Conservation (phyloP, 2,113 vertebrate genomes). For the Gorilla gorilla region DNA sequence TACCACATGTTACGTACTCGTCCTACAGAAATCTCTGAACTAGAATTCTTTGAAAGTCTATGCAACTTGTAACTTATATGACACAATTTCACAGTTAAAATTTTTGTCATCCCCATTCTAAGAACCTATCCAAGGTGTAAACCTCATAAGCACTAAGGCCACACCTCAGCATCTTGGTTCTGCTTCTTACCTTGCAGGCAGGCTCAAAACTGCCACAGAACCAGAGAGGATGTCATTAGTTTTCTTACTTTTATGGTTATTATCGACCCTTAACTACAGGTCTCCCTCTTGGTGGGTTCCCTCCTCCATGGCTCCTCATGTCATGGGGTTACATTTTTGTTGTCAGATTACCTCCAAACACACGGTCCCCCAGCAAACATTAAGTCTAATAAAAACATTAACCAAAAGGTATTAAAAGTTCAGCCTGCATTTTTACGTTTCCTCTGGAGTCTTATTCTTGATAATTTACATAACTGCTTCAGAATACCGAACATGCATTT, state of each 20-base stretch:
- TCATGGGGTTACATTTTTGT: not conserved
- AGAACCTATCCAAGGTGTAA: not conserved
- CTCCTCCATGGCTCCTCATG: not conserved
- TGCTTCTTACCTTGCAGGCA: not conserved
- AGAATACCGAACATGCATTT: slow-evolving; percentile 65
- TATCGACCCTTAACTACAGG: not conserved
- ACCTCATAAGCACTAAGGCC: not conserved
- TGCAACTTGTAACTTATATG: not conserved
- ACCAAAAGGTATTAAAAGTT: slow-evolving; percentile 67
- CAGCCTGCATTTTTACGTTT: slow-evolving; percentile 60
- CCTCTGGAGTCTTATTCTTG: slow-evolving; percentile 58
- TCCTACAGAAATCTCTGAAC: not conserved
- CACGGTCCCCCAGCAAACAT: slow-evolving; percentile 40
- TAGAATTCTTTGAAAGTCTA: not conserved
- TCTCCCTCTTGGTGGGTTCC: not conserved
- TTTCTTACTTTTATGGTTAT: not conserved
- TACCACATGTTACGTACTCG: not conserved
- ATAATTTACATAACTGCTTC: slow-evolving; percentile 75
- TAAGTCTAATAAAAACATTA: slow-evolving; percentile 65
- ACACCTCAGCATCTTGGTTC: not conserved
- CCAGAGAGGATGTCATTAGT: not conserved
- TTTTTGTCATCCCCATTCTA: not conserved
- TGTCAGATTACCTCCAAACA: slow-evolving; percentile 51
- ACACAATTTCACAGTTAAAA: not conserved
- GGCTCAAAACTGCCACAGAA: not conserved